A percentile compares a stretch with the other conserved stretches of the same genome.
Evolutionary conservation across 1,140 invertebrate species (phyloP).

Genomic region (Cherax quadricarinatus): DNA sequence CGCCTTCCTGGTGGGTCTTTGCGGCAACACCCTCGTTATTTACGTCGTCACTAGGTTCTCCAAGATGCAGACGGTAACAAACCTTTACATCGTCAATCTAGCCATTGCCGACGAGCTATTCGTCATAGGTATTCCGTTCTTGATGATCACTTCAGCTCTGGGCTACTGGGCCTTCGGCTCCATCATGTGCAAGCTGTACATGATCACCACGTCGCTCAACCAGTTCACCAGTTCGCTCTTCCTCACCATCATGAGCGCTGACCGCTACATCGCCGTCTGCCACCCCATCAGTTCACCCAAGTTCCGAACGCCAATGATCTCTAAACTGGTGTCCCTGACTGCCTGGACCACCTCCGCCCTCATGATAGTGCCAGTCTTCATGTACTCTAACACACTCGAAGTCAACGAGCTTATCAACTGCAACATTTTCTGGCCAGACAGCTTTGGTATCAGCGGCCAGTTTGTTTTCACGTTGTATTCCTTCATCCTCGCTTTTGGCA

Average conservation of each 20-base stretch:
- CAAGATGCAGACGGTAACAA: slow-evolving; percentile 98
- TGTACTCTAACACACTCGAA: slow-evolving; percentile 87
- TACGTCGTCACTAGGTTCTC: slow-evolving; percentile 95
- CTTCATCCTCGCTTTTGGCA: slow-evolving; percentile 93
- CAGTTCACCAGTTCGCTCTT: slow-evolving; percentile 97
- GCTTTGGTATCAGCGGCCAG: slow-evolving; percentile 79
- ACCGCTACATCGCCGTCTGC: slow-evolving; percentile 97
- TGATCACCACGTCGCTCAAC: slow-evolving; percentile 96
- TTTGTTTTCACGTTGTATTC: slow-evolving; percentile 92
- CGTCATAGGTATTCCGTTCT: slow-evolving; percentile 93
- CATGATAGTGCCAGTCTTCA: slow-evolving; percentile 93
- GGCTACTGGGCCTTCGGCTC: slow-evolving; percentile 93
- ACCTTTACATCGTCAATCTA: slow-evolving; percentile 97
- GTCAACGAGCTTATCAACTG: slow-evolving; percentile 79
- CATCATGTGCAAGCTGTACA: slow-evolving; percentile 93
- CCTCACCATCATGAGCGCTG: slow-evolving; percentile 95
- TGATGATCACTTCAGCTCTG: slow-evolving; percentile 90
- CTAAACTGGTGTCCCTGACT: slow-evolving; percentile 87
- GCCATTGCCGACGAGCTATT: slow-evolving; percentile 98
- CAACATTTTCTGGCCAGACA: slow-evolving; percentile 89
- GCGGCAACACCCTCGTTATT: slow-evolving; percentile 96
- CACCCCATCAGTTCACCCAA: slow-evolving; percentile 93
- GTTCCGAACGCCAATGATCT: slow-evolving; percentile 90
- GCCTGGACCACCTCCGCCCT: slow-evolving; percentile 91
- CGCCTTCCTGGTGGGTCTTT: slow-evolving; percentile 91